These are phyloP conservation scores for Subanguina moxae DNA, from an alignment of 1,140 invertebrate genomes.

Conservation along the genomic window DNA sequence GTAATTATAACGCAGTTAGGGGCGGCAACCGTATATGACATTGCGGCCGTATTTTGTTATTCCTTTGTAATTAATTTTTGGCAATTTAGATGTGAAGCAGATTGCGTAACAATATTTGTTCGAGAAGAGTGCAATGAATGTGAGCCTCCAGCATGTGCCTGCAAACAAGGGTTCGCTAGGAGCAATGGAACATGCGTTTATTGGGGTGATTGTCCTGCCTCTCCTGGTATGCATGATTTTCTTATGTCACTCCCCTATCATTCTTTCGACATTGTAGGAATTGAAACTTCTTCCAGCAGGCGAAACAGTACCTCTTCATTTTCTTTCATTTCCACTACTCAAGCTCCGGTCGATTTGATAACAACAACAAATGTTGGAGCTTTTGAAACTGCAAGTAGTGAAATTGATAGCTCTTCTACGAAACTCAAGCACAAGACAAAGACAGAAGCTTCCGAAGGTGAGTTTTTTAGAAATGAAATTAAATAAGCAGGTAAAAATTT, in stretches of 20 bases:
- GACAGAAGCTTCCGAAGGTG: neutral
- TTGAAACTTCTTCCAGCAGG: neutral
- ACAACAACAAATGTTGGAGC: too few relatives aligned
- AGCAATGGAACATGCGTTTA: constrained; percentile 52
- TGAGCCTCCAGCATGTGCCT: constrained; percentile 45
- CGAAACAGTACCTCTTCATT: neutral
- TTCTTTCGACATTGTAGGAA: too few relatives aligned
- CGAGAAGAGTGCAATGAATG: constrained; percentile 52
- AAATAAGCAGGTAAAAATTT: too few relatives aligned
- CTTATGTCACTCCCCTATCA: neutral
- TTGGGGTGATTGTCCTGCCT: constrained; percentile 57
- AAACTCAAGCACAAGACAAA: neutral
- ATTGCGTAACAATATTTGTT: constrained; percentile 53
- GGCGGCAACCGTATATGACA: too few relatives aligned
- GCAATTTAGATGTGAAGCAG: constrained; percentile 46
- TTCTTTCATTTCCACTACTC: too few relatives aligned
- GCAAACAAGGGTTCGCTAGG: constrained; percentile 50
- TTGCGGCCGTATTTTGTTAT: too few relatives aligned
- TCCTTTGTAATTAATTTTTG: too few relatives aligned
- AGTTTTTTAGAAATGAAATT: too few relatives aligned
- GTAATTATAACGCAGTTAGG: too few relatives aligned
- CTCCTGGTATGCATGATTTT: constrained; percentile 10
- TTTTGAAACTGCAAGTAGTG: neutral
- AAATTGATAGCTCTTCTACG: neutral
- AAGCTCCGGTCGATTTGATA: too few relatives aligned